Percentiles rank a stretch among this genome's conserved stretches.
Conservation (phyloP, 2,797 vertebrate species). For the Fundulus diaphanus region DNA sequence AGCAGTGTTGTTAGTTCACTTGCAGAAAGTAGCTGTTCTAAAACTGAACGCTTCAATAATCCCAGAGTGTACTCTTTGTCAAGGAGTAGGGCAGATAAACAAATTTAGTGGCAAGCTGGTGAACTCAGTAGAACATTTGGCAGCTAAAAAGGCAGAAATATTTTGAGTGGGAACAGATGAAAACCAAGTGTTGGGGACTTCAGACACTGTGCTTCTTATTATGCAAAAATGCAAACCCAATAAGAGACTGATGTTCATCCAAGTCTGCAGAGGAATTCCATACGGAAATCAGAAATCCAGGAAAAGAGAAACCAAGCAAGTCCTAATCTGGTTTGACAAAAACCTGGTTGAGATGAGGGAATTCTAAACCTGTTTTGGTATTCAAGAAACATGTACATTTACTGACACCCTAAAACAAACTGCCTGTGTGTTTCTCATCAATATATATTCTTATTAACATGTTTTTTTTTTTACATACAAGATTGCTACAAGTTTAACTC, state of each 20-base stretch:
- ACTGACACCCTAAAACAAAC: too few relatives aligned
- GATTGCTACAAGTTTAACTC: too few relatives aligned
- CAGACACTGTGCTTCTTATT: conserved; percentile 1
- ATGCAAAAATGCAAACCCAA: background rate
- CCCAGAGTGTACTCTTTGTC: background rate
- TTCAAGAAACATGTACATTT: background rate
- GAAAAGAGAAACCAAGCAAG: background rate
- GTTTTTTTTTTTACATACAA: too few relatives aligned
- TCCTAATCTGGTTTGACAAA: background rate
- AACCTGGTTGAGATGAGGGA: background rate
- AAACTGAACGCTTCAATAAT: conserved; percentile 15
- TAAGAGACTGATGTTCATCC: background rate
- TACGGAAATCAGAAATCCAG: background rate
- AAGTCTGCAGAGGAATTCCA: background rate
- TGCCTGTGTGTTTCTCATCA: too few relatives aligned
- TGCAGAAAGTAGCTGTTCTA: conserved; percentile 8
- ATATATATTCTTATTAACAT: too few relatives aligned
- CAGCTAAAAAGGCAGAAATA: conserved; percentile 17
- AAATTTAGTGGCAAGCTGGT: conserved; percentile 6
- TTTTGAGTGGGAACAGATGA: conserved; percentile 18
- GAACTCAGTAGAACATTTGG: conserved; percentile 8
- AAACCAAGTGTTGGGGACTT: conserved; percentile 14
- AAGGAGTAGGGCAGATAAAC: conserved; percentile 5
- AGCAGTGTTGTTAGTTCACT: background rate
- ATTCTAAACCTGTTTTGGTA: background rate